Percentiles rank a stretch among this genome's conserved stretches.
Evolutionary conservation across 2,113 vertebrate genomes (phyloP).

Genomic region (Gymnogyps californianus): DNA sequence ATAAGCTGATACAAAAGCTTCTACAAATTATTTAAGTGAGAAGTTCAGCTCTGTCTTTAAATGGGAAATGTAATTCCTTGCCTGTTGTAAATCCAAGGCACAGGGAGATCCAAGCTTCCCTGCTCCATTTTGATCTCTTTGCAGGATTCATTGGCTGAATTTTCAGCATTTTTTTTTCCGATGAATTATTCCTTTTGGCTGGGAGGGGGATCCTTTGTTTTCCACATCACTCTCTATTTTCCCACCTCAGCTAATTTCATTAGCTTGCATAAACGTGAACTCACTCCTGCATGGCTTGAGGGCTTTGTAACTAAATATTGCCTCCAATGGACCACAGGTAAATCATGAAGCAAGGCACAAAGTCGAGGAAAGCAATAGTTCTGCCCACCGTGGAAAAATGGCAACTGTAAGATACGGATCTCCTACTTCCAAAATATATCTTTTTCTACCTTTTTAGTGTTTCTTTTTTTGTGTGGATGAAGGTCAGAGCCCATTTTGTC

Average conservation of each 20-base stretch:
- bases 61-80: not conserved
- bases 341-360: not conserved
- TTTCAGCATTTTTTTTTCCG: not conserved
- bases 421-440: not conserved
- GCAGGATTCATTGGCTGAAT: not conserved
- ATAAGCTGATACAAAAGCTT: not conserved
- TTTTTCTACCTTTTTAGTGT: not conserved
- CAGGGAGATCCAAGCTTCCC: not conserved
- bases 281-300: not conserved
- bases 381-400: not conserved
- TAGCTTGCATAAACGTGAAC: not conserved
- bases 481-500: not conserved
- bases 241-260: not conserved
- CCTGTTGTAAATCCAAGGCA: not conserved
- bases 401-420: not conserved
- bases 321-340: not conserved
- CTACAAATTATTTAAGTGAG: slow-evolving; percentile 14
- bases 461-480: not conserved
- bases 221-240: not conserved
- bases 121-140: not conserved
- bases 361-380: not conserved
- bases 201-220: not conserved
- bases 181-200: not conserved
- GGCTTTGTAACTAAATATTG: not conserved
- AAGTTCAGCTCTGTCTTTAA: not conserved